phyloP scores from a whole-genome alignment of 2,113 vertebrate genomes.

The Elephas maximus region DNA sequence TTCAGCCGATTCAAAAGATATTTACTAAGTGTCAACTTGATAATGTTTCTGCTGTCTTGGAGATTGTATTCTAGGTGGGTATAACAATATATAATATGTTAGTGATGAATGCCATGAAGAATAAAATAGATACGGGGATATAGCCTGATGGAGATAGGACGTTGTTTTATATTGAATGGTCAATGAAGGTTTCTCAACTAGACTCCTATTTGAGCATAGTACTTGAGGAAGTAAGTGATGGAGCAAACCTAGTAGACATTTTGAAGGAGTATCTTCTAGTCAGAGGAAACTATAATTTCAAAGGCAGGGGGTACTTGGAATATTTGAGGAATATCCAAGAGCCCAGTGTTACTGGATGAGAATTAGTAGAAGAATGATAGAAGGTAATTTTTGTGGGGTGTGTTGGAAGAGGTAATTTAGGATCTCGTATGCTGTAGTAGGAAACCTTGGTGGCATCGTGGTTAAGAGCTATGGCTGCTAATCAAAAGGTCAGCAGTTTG shows the following conservation, averaged over 20 bases:
- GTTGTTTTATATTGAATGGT: background rate
- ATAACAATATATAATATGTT: background rate
- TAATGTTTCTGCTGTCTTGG: background rate
- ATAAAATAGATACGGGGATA: background rate
- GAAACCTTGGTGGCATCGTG: no score
- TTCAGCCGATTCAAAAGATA: background rate
- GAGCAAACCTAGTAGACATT: background rate
- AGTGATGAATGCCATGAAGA: background rate
- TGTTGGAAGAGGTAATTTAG: background rate
- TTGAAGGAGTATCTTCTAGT: background rate
- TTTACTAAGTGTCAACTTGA: background rate
- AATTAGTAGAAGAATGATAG: background rate
- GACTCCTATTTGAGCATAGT: background rate
- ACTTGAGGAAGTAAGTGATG: background rate
- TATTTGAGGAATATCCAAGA: background rate
- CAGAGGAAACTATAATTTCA: background rate
- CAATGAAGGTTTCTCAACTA: background rate
- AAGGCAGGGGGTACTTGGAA: background rate
- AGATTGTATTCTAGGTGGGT: background rate
- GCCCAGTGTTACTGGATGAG: background rate
- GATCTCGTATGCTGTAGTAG: background rate
- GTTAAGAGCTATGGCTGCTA: no score
- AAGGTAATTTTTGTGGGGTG: background rate
- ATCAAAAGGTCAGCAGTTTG: no score
- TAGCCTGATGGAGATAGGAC: background rate